Base-by-base conservation (phyloP, 2,888 invertebrate genomes). In the Thysanoteuthis rhombus region DNA sequence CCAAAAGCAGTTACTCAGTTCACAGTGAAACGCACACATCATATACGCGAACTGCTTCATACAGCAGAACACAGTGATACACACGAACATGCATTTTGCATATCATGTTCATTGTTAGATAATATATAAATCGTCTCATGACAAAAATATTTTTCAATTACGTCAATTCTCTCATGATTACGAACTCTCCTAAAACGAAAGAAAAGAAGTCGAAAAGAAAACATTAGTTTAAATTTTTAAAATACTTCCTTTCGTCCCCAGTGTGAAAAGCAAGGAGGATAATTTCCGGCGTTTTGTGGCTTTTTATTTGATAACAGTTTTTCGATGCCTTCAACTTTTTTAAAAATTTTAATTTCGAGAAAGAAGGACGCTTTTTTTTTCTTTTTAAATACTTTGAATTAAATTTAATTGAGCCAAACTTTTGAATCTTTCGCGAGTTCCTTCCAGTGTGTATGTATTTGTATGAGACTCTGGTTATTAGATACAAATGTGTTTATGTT, bases 401-500 rank as follows among this genome's bases (percentile, higher is more conserved):
- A 75, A 75, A n/a, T 75, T 75, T 75, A 75, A 75, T 75, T 75
- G 75, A n/a, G 75, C 75, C n/a, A 75, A 75, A 75, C 75, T 75
- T 75, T 36, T 75, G n/a, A 75, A 75, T n/a, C n/a, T 16, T n/a
- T 75, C 19, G 1, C n/a, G 36, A 10, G 2, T 75, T 75, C n/a
- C 75, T n/a, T 12, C n/a, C 16, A 12, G n/a, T 32, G 75, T 32
- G 75, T 12, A n/a, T n/a, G 16, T 10, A n/a, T 52, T 19, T 52
- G 28, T 22, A 25, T 22, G 22, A 52, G 28, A 19, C 28, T 25
- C 1, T 52, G 28, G 22, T 19, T 52, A 52, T 52, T 75, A n/a
- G 32, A 32, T n/a, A n/a, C 8, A 32, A 10, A 19, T 75, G 1
- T 32, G 6, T 75, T 1, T 32, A 19, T n/a, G 75, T 32, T 32